Evolutionary conservation across 1,140 invertebrate species (phyloP), one percentile per base, ranked within the genome.

Genomic region (Hyposmocoma kahamanoa): DNA sequence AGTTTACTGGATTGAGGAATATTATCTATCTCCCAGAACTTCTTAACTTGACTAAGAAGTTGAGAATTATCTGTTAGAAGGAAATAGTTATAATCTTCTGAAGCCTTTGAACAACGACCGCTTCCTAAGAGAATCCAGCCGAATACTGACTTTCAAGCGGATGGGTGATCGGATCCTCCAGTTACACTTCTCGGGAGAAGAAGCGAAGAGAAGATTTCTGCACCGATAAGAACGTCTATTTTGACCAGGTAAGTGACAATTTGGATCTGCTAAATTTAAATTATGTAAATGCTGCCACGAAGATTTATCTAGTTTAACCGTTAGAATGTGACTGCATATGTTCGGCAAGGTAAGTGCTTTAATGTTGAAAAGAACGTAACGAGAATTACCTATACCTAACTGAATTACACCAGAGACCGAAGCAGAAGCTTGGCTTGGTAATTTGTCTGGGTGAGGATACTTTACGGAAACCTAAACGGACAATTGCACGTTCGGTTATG

Each of bases 201-300:
- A 28, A 28, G 5, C 11, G 5, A 11, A 22, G 17, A 1, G 17
- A 47, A 36, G 9, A 34, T 1, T 2, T 47, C 18, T 3, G 17
- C 44, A 21, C 3, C 30, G 2, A 47, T 2, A 10, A 47, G 20
- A 4, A 47, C 11, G 26, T 47, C 44, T 6, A 47, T n/a, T 36
- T 2, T 1, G 28, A 11, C 44, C 19, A 34, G 28, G 18, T 10
- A 11, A 1, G 28, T 34, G 5, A 19, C 2, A 47, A 2, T 2
- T 2, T 10, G 15, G 17, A 34, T 47, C 44, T 13, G 44, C 44
- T 20, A 47, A 28, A 2, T 4, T 2, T 9, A 47, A 22, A 6
- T 3, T n/a, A 1, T 18, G 11, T 1, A 32, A 6, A 19, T 47
- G 28, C 10, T 1, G 4, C 19, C 19, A 47, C 2, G 11, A 8